Conservation (phyloP, 1,140 invertebrate genomes). For the Latrodectus geometricus region DNA sequence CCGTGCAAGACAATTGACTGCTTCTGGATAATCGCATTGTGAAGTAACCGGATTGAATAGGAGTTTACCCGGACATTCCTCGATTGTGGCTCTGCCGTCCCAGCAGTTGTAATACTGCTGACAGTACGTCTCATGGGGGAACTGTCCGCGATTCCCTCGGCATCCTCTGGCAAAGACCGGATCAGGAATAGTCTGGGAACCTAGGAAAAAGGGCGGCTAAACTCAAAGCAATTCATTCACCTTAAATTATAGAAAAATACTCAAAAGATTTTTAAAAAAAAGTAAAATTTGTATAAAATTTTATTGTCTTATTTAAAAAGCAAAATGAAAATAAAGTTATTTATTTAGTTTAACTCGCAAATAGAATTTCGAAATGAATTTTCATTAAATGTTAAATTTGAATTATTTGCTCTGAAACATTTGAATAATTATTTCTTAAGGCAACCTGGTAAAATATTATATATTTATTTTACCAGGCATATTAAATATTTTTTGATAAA, state of each 20-base stretch:
- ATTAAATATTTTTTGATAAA: too few species aligned
- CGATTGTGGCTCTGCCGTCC: constrained; percentile 42
- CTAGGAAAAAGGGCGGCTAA: not conserved
- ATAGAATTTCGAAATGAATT: too few species aligned
- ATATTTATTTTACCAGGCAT: too few species aligned
- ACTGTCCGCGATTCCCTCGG: constrained; percentile 35
- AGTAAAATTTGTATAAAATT: too few species aligned
- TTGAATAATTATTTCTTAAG: too few species aligned
- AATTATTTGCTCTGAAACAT: too few species aligned
- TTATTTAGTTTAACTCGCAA: too few species aligned
- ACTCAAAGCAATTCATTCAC: not conserved
- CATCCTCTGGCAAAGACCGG: constrained; percentile 33
- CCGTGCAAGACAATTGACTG: constrained; percentile 25
- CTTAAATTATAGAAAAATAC: not conserved
- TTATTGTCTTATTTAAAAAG: too few species aligned
- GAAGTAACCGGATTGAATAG: constrained; percentile 47
- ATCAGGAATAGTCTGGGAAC: constrained; percentile 21
- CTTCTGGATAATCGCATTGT: constrained; percentile 38
- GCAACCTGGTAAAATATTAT: too few species aligned
- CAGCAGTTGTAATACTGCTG: constrained; percentile 57
- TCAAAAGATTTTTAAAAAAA: too few species aligned
- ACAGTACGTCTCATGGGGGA: constrained; percentile 50
- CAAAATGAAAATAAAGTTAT: too few species aligned
- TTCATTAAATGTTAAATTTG: too few species aligned
- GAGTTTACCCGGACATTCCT: constrained; percentile 51